Base-by-base conservation (phyloP, 2,113 vertebrate genomes). In the Anoplopoma fimbria region DNA sequence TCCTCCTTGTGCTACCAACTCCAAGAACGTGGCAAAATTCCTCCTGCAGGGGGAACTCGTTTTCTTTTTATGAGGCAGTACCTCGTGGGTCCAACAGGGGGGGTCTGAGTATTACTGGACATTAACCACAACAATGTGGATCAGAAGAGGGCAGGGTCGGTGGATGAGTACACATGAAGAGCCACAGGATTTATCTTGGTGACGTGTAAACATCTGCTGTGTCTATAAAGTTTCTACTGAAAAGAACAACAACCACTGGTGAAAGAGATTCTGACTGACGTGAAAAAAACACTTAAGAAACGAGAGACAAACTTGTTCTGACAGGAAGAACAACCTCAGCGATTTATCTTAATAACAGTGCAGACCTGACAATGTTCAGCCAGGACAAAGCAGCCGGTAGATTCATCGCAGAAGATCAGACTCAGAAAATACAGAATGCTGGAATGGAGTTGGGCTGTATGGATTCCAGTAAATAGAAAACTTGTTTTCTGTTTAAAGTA, bases 21-120 rank as follows among this genome's bases (percentile, higher is more conserved):
- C 33, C 23, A 63, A 71, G 7, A 79, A 45, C 64, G 45, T 53
- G 29, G 10, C 29, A 40, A 1, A 38, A 9, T 49, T 23, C 29
- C 4, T 64, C 87, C 88, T 83, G 72, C 79, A 87, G 78, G 73
- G 36, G 80, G 73, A 61, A 34, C 65, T 58, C 21, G 12, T 49
- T 25, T 42, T 13, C 25, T 38, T 45, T 62, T n/a, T 13, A 36
- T 13, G 14, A 19, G 40, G 23, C 65, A 88, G 62, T 81, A 53
- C 65, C 42, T n/a, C 6, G 27, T 25, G 9, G 0, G 23, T 73
- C 78, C 87, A 88, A 67, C 51, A 89, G 78, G 71, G 58, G 49
- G n/a, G 84, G 67, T 17, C 9, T 36, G 8, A 29, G 40, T 4
- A 38, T 55, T 21, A 23, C 58, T 67, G 29, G 62, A 78, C 60